Conservation (phyloP, 2,113 vertebrate species). For the Tragelaphus scriptus region DNA sequence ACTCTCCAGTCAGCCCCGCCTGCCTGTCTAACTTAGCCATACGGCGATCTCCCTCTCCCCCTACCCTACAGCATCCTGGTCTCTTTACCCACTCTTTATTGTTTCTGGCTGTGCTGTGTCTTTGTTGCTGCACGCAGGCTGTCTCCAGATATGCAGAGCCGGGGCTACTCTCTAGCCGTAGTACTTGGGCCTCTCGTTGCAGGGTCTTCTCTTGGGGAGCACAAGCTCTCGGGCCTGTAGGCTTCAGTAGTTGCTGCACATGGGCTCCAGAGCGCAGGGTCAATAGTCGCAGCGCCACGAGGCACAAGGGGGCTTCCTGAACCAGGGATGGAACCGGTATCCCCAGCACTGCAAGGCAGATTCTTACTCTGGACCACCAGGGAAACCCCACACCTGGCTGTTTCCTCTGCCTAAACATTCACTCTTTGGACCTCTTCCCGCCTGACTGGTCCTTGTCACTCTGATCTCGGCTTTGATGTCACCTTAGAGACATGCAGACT, state of each 20-base stretch:
- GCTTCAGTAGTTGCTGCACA: neutral
- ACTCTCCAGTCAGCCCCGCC: neutral
- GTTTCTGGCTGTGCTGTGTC: neutral
- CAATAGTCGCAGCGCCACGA: accelerated
- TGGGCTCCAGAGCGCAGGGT: neutral
- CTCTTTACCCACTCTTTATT: neutral
- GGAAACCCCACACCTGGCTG: neutral
- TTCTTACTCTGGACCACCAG: neutral
- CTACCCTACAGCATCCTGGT: too few species aligned
- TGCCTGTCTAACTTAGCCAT: neutral
- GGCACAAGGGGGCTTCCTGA: neutral
- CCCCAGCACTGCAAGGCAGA: neutral
- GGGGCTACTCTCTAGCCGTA: accelerated
- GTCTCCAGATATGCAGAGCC: neutral
- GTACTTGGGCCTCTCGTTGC: neutral
- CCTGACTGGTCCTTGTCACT: neutral
- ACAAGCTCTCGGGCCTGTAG: neutral
- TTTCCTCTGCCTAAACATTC: neutral
- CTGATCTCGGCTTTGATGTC: neutral
- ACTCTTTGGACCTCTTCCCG: neutral
- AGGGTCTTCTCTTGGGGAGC: neutral
- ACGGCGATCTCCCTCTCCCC: neutral
- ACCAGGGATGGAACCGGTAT: neutral
- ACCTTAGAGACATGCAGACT: neutral
- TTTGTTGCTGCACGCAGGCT: neutral